Conservation (phyloP, 2,113 vertebrate genomes). For the Leptobrachium ailaonicum region DNA sequence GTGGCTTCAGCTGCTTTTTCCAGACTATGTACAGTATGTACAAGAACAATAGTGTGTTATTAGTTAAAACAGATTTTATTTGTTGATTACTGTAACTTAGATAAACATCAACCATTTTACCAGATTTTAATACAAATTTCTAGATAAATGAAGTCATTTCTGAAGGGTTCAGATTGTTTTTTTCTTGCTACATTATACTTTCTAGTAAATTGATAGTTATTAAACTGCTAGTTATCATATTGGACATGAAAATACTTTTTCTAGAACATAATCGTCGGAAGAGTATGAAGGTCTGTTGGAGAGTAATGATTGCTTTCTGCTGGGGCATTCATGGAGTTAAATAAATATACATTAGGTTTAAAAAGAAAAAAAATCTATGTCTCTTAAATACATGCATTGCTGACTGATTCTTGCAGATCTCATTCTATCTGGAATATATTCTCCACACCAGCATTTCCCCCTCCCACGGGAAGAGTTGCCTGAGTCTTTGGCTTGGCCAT, state of each 20-base stretch:
- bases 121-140: too few relatives aligned
- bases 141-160: too few relatives aligned
- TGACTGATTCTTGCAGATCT: slow-evolving; percentile 60
- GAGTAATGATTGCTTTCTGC: not conserved
- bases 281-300: not conserved
- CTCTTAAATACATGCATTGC: slow-evolving; percentile 47
- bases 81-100: too few relatives aligned
- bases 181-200: too few relatives aligned
- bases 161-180: too few relatives aligned
- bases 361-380: not conserved
- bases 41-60: too few relatives aligned
- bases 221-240: too few relatives aligned
- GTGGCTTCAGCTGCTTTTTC: too few relatives aligned
- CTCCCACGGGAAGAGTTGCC: slow-evolving; percentile 83
- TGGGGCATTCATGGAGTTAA: not conserved
- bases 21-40: too few relatives aligned
- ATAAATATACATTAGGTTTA: not conserved
- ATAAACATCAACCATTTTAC: too few relatives aligned
- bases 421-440: slow-evolving; percentile 55
- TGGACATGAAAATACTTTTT: not conserved
- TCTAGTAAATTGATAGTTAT: too few relatives aligned
- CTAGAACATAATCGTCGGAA: not conserved
- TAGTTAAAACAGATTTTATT: too few relatives aligned
- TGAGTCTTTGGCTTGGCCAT: slow-evolving; percentile 80
- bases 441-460: slow-evolving; percentile 72